These are phyloP conservation scores for Marronus borbonicus DNA, from an alignment of 2,888 invertebrate genomes.

Conservation along the genomic window DNA sequence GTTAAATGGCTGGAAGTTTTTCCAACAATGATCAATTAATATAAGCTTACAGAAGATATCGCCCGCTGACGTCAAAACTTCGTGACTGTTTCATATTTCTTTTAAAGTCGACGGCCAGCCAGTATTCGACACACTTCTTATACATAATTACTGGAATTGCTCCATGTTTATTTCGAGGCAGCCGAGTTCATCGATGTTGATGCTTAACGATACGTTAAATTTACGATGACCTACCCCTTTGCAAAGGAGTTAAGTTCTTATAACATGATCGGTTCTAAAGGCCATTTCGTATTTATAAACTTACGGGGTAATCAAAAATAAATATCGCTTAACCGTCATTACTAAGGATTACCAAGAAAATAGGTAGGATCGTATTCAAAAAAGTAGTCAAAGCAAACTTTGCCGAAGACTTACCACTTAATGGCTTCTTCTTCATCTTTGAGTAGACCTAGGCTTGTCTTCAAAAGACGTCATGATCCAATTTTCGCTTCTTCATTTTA, in stretches of 20 bases:
- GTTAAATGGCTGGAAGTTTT: constrained; percentile 48
- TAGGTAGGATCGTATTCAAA: no score
- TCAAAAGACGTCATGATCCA: no score
- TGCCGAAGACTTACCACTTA: no score
- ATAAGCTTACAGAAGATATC: constrained; percentile 41
- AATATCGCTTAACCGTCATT: no score
- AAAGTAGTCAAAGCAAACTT: no score
- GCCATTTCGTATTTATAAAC: no score
- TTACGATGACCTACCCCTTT: constrained; percentile 13
- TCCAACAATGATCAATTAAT: constrained; percentile 51
- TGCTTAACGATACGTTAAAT: constrained; percentile 35
- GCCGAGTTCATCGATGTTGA: constrained; percentile 26
- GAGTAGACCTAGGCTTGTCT: no score
- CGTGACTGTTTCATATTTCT: constrained; percentile 59
- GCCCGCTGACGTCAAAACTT: constrained; percentile 57
- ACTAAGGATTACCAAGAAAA: no score
- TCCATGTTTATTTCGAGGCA: constrained; percentile 22
- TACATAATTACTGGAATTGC: constrained; percentile 36
- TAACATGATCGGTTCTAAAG: no score
- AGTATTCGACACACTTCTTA: constrained; percentile 50
- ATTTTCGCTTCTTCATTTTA: no score
- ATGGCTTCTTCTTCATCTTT: no score
- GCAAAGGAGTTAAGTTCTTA: not conserved
- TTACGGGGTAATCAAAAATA: no score
- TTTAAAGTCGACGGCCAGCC: constrained; percentile 41